Conservation (phyloP, 2,113 vertebrate species). For the Nicator chloris region DNA sequence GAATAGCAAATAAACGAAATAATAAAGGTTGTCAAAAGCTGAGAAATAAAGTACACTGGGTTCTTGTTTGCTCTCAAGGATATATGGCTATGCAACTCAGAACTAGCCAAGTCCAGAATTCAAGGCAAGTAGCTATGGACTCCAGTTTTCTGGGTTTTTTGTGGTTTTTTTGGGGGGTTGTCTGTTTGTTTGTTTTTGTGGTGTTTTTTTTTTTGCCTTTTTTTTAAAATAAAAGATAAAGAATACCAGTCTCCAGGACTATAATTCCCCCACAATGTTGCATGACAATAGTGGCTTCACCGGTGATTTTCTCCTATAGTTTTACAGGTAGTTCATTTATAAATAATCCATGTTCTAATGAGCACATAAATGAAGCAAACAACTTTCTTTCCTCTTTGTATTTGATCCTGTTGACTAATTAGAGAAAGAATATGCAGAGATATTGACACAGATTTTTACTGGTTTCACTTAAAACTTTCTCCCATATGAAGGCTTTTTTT, state of each 20-base stretch:
- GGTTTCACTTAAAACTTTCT: background rate
- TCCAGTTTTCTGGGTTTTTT: too few species aligned
- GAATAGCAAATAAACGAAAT: slow-evolving; percentile 77
- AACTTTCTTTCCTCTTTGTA: background rate
- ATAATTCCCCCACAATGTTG: background rate
- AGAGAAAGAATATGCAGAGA: background rate
- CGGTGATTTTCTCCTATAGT: background rate
- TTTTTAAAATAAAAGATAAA: background rate
- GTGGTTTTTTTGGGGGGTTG: too few species aligned
- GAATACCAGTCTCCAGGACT: background rate
- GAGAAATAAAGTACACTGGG: slow-evolving; percentile 49
- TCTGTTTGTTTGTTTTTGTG: too few species aligned
- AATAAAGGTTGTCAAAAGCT: slow-evolving; percentile 75
- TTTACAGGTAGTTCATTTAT: background rate
- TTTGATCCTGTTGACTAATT: slow-evolving; percentile 47
- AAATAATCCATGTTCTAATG: slow-evolving; percentile 9
- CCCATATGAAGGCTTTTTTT: background rate
- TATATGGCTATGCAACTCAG: slow-evolving; percentile 12
- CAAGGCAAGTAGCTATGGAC: background rate
- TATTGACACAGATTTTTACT: slow-evolving; percentile 4
- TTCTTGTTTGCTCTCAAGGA: slow-evolving; percentile 61
- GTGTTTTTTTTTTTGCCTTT: too few species aligned
- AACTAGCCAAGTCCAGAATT: slow-evolving; percentile 46
- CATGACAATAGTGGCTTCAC: background rate
- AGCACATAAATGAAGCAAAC: background rate